Evolutionary conservation across 2,888 invertebrate species (phyloP).

Genomic region (Apoderus coryli): DNA sequence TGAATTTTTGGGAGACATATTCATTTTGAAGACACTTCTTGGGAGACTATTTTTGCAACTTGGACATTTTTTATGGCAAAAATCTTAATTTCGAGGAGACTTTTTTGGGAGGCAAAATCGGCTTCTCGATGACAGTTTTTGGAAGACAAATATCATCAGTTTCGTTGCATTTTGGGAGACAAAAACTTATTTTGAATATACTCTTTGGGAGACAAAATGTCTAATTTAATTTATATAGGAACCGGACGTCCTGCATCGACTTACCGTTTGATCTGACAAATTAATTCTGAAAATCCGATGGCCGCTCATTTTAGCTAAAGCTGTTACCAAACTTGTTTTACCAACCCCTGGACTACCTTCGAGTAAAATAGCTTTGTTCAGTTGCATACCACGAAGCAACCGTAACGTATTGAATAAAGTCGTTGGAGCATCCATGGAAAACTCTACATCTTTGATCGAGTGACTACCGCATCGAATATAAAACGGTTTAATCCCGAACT

Average conservation of each 20-base stretch:
- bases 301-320: constrained; percentile 72
- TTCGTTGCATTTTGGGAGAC: too few species aligned
- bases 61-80: too few species aligned
- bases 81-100: too few species aligned
- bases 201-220: too few species aligned
- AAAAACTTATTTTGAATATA: too few species aligned
- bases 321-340: constrained; percentile 88
- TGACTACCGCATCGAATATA: constrained; percentile 44
- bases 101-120: too few species aligned
- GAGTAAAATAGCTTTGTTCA: constrained; percentile 82
- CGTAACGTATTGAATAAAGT: constrained; percentile 70
- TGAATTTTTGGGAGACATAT: too few species aligned
- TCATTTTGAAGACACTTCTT: too few species aligned
- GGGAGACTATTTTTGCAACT: too few species aligned
- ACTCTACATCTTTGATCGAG: constrained; percentile 31
- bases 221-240: too few species aligned
- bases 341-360: constrained; percentile 98
- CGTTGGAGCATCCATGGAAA: constrained; percentile 64
- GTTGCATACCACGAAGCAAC: constrained; percentile 73
- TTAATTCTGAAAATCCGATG: constrained; percentile 84
- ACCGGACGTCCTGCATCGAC: constrained; percentile 20
- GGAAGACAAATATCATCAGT: too few species aligned
- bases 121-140: too few species aligned
- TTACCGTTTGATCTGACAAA: constrained; percentile 93
- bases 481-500: constrained; percentile 69